Conservation (phyloP, 2,888 invertebrate genomes). For the Nasonovia ribisnigri region DNA sequence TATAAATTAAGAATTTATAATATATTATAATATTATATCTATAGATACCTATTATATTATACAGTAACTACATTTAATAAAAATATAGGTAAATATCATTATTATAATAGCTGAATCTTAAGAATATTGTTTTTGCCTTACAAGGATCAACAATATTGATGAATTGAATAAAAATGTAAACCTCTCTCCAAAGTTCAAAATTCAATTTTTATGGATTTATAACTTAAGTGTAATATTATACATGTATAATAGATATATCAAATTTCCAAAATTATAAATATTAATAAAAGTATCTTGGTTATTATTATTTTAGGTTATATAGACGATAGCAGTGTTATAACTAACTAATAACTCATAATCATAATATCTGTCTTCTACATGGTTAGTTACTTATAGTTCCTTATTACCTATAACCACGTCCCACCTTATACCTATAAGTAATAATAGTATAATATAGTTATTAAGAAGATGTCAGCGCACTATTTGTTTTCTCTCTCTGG, state of each 20-base stretch:
- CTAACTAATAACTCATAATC: not conserved
- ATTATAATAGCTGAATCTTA: not conserved
- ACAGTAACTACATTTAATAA: not conserved
- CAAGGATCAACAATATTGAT: not conserved
- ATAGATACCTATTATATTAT: not conserved
- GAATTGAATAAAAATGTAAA: not conserved
- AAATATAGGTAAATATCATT: not conserved
- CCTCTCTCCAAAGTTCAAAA: not conserved
- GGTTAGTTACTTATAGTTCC: not conserved
- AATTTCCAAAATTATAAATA: not conserved
- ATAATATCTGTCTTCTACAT: not conserved
- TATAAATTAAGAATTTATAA: not conserved
- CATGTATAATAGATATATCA: not conserved
- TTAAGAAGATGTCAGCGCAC: too few species aligned
- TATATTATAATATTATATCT: not conserved
- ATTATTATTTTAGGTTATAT: not conserved
- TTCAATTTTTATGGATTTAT: not conserved
- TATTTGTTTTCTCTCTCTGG: too few species aligned
- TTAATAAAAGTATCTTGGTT: not conserved
- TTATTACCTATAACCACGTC: not conserved
- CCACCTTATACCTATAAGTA: not conserved
- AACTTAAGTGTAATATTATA: not conserved
- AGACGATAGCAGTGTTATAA: not conserved
- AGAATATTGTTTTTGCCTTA: not conserved
- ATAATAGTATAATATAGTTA: not conserved